phyloP scores from a whole-genome alignment of 1,140 invertebrate species.

The Mercenaria mercenaria region DNA sequence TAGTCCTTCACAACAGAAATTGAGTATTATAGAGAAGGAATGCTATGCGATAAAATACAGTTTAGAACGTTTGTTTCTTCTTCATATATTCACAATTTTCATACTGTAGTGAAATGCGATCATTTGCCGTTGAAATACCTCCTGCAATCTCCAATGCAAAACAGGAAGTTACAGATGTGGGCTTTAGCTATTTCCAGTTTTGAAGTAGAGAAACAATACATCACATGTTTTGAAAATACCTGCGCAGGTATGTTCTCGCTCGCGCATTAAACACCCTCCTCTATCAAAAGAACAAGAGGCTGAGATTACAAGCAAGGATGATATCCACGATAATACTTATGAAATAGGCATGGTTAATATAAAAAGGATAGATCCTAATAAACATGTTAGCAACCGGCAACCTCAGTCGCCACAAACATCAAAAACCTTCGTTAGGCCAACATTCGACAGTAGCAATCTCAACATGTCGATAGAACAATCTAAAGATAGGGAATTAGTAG shows the following conservation, averaged over 20 bases:
- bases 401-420: no score
- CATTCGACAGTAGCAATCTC: background rate
- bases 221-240: slow-evolving; percentile 44
- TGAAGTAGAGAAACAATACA: slow-evolving; percentile 57
- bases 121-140: slow-evolving; percentile 73
- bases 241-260: slow-evolving; percentile 59
- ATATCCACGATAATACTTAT: background rate
- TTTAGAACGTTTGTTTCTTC: slow-evolving; percentile 74
- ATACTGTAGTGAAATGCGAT: slow-evolving; percentile 69
- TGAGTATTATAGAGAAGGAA: slow-evolving; percentile 71
- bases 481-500: slow-evolving; percentile 29
- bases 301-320: background rate
- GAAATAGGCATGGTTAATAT: slow-evolving; percentile 59
- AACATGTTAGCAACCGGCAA: slow-evolving; percentile 7
- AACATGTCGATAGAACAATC: slow-evolving; percentile 50
- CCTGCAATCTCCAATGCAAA: slow-evolving; percentile 57
- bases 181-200: slow-evolving; percentile 60
- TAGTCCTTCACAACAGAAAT: slow-evolving; percentile 46
- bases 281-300: background rate
- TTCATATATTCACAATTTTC: slow-evolving; percentile 73
- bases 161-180: slow-evolving; percentile 72
- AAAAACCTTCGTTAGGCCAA: background rate
- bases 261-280: background rate
- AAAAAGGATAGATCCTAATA: slow-evolving; percentile 34
- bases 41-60: slow-evolving; percentile 72